Evolutionary conservation across 35 echinoderm and acorn worm species (phyloP), one percentile per base, ranked within the genome.

Genomic region (Apostichopus parvimensis): DNA sequence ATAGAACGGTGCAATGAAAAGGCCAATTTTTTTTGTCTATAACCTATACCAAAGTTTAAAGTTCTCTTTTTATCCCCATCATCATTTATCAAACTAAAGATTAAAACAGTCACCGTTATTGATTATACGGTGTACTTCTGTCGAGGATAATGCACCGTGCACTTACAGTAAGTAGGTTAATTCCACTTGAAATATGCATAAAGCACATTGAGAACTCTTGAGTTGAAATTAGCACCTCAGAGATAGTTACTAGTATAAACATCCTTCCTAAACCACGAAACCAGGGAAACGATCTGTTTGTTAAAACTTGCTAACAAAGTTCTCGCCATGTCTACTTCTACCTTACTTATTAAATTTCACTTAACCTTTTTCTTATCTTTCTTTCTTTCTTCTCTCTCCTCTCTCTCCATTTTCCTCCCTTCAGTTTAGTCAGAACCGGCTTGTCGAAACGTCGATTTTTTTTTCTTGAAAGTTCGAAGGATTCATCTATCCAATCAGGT

Each of bases 141-240:
- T 68, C 64, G 64, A 17, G 64, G 64, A 68, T 68, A 68, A 68
- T 68, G 64, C 34, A 68, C 54, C 25, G 10, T 53, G 53, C 55
- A 34, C 28, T 82, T 56, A 10, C n/a, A 34, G 52, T 6, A 82
- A 82, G 45, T 82, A 82, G 79, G 79, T 82, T 56, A 82, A 82
- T 45, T 53, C 79, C 79, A 54, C 79, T 82, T 82, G 45, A 82
- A 82, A 55, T 82, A 82, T 82, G 79, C 79, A 82, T 34, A 82
- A 82, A 82, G 18, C 79, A 56, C 79, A 82, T 82, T 80, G 55
- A 82, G 79, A 7, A 45, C 79, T 82, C 79, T 18, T 68, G 64
- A 68, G 64, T 11, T 68, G 64, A 9, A 68, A 68, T 68, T 68
- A 68, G 64, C 64, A 68, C 11, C 11, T 14, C 11, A 8, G 64